Base-by-base conservation (phyloP, 1,140 invertebrate genomes). In the Drosophila hydei region DNA sequence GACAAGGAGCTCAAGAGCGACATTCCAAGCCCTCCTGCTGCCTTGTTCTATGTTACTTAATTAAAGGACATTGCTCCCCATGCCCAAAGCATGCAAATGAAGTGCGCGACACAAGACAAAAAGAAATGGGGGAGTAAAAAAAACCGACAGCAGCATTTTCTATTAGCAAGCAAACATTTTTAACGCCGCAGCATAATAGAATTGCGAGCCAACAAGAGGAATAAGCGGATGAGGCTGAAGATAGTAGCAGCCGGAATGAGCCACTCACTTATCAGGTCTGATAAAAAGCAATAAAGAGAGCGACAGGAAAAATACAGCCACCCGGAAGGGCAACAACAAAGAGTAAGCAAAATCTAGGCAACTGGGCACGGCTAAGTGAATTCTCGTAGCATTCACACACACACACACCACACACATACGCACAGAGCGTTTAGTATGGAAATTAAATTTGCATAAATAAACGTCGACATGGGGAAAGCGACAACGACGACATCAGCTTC, bases 391-490 rank as follows among this genome's bases (percentile, higher is more conserved):
- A 55, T 58, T 47, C 54, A 40, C 42, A 59, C 42, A 70, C 52
- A 58, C 19, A 38, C 42, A 6, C 42, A 19, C 42, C 33, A 14
- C 61, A 45, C 48, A 38, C 42, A 73, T 51, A 75, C 40, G 50
- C 60, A 65, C n/a, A 69, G 33, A 85, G 70, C 81, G 81, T 87
- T 87, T 87, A 87, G 81, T 87, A 87, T 87, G 81, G 83, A 87
- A 87, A 87, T 87, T 87, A 87, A 87, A 87, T 87, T 87, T 87
- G 81, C 81, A 87, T 87, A 87, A 87, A 87, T 87, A 87, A 87
- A 87, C 75, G 81, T 87, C 81, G 83, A 87, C 81, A 88, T 87
- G 81, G 81, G 75, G 52, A 81, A 77, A 75, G 83, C 81, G 81
- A 87, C 77, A 81, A 71, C 67, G 72, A 77, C 60, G 75, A 77